Conservation (phyloP, 2,113 vertebrate species). For the Pogonocichla stellata region DNA sequence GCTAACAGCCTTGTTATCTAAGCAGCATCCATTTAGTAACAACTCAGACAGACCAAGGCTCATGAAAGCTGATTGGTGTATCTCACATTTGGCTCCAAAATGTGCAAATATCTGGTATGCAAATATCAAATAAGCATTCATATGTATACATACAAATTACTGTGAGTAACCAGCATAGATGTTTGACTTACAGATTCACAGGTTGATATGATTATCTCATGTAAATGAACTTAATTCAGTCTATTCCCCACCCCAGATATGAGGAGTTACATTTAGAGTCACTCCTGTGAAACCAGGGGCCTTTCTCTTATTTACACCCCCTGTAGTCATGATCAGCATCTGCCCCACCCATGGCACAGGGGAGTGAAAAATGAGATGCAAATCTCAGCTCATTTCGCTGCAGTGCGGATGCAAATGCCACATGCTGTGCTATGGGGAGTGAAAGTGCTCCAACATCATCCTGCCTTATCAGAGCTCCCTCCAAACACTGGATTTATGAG, state of each 20-base stretch:
- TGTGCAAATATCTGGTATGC: not conserved
- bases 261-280: not conserved
- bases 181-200: not conserved
- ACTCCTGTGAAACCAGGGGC: not conserved
- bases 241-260: not conserved
- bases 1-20: not conserved
- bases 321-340: not conserved
- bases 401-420: not conserved
- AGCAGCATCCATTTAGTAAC: not conserved
- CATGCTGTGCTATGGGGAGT: not conserved
- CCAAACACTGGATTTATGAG: conserved; percentile 1
- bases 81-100: not conserved
- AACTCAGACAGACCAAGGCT: not conserved
- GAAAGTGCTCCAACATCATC: not conserved
- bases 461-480: conserved; percentile 3
- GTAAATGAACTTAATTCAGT: not conserved
- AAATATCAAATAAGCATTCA: not conserved
- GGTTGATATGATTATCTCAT: not conserved
- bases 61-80: not conserved
- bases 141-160: not conserved
- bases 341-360: not conserved
- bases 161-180: not conserved
- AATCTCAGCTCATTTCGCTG: not conserved
- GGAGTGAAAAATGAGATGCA: conserved; percentile 4
- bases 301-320: not conserved